Percentiles rank a stretch among this genome's conserved stretches.
phyloP scores from a whole-genome alignment of 2,797 vertebrate genomes.

The Lindbergichthys nudifrons region DNA sequence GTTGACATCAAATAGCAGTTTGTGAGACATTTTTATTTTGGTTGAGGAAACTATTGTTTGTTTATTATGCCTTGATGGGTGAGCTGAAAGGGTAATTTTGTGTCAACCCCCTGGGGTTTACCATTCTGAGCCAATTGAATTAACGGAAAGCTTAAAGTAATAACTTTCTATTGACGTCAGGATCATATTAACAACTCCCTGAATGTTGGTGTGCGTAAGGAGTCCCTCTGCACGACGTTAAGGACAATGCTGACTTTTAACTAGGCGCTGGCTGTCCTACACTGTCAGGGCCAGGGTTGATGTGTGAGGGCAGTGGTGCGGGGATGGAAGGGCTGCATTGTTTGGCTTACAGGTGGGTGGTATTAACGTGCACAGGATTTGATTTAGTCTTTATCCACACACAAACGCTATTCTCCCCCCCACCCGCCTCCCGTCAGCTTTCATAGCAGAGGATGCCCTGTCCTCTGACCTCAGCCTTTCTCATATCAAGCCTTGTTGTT shows the following conservation, averaged over 20 bases:
- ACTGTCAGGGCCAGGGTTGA: conserved; percentile 57
- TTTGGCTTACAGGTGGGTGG: conserved; percentile 42
- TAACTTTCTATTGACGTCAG: not conserved
- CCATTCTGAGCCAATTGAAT: not conserved
- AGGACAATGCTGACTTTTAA: conserved; percentile 58
- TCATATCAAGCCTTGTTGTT: conserved; percentile 39
- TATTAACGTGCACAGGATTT: conserved; percentile 41
- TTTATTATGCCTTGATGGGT: not conserved
- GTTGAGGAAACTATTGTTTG: not conserved
- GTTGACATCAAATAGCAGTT: conserved; percentile 21
- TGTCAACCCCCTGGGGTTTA: not conserved
- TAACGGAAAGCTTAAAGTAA: not conserved
- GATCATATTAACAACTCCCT: not conserved
- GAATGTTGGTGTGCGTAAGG: not conserved
- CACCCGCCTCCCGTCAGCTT: conserved; percentile 24
- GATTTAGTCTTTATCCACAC: conserved; percentile 35
- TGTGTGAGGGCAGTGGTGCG: conserved; percentile 21
- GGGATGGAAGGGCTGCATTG: conserved; percentile 23
- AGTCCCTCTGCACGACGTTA: conserved; percentile 6
- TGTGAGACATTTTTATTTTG: too few species aligned
- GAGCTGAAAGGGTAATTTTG: not conserved
- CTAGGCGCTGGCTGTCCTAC: conserved; percentile 48
- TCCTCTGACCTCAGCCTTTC: conserved; percentile 55
- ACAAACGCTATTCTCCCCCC: not conserved
- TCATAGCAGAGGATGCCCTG: conserved; percentile 39